phyloP scores from a whole-genome alignment of 2,888 invertebrate species.

The Chloroclystis v-ata region DNA sequence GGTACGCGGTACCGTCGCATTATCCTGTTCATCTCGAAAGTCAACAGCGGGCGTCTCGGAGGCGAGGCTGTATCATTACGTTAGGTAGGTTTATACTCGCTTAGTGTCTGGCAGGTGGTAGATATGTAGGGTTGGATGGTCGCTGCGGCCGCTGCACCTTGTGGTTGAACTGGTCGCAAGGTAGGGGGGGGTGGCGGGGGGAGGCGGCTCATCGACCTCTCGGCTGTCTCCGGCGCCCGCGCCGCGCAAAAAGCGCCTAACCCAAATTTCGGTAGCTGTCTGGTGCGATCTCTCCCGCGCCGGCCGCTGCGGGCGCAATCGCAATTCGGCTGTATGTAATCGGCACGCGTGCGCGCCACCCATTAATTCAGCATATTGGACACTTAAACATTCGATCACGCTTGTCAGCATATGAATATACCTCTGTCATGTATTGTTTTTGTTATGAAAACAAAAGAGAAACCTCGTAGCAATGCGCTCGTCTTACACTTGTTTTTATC shows the following conservation, averaged over 20 bases:
- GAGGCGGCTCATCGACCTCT: constrained; percentile 65
- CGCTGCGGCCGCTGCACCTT: constrained; percentile 69
- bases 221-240: constrained; percentile 55
- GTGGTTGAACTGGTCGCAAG: constrained; percentile 67
- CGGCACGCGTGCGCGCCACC: constrained; percentile 51
- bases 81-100: constrained; percentile 53
- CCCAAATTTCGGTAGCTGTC: constrained; percentile 74
- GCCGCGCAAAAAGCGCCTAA: constrained; percentile 65
- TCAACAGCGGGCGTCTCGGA: constrained; percentile 34
- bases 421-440: constrained; percentile 6
- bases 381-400: constrained; percentile 23
- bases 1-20: constrained; percentile 13
- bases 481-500: no score
- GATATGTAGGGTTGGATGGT: constrained; percentile 69
- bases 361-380: constrained; percentile 36
- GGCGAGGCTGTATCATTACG: constrained; percentile 41
- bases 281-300: constrained; percentile 60
- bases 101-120: constrained; percentile 75
- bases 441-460: neutral
- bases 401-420: constrained; percentile 15
- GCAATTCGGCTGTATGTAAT: constrained; percentile 49
- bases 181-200: constrained; percentile 37
- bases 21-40: constrained; percentile 37
- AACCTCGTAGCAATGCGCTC: no score
- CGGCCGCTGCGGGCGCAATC: constrained; percentile 37